A percentile compares a stretch with the other conserved stretches of the same genome.
These are phyloP conservation scores for Nephrotoma appendiculata DNA, from an alignment of 2,888 invertebrate species.

Conservation along the genomic window DNA sequence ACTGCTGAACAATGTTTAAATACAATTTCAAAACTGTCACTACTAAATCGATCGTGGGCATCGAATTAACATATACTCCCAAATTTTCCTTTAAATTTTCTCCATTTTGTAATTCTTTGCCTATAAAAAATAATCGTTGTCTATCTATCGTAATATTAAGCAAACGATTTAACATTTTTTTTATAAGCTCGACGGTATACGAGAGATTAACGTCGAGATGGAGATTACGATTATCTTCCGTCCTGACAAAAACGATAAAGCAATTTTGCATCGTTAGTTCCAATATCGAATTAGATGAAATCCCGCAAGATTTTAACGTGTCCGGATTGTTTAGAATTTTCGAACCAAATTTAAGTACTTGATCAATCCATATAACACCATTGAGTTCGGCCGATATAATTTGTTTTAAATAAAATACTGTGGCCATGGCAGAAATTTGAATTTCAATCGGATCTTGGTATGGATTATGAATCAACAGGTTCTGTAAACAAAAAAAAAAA, in stretches of 20 bases:
- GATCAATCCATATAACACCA: neutral
- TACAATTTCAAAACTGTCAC: too few relatives aligned
- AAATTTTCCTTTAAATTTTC: neutral
- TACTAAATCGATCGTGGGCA: neutral
- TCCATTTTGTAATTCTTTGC: neutral
- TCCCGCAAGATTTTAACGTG: neutral
- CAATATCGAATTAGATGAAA: neutral
- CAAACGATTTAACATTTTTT: neutral
- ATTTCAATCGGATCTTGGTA: neutral
- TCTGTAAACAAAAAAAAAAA: neutral
- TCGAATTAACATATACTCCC: too few relatives aligned
- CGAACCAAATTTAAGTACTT: neutral
- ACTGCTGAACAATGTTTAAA: neutral
- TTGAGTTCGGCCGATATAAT: neutral
- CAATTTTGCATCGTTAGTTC: neutral
- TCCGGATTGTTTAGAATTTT: neutral
- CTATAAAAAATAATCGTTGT: neutral
- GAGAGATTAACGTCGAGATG: neutral
- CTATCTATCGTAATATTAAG: neutral
- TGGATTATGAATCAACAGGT: neutral
- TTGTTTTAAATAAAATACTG: neutral
- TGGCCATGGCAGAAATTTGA: neutral
- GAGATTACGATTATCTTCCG: neutral
- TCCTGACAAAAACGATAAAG: neutral
- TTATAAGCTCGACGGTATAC: neutral